A percentile compares a stretch with the other conserved stretches of the same genome.
Conservation (phyloP, 2,888 invertebrate species). For the Unio delphinus region DNA sequence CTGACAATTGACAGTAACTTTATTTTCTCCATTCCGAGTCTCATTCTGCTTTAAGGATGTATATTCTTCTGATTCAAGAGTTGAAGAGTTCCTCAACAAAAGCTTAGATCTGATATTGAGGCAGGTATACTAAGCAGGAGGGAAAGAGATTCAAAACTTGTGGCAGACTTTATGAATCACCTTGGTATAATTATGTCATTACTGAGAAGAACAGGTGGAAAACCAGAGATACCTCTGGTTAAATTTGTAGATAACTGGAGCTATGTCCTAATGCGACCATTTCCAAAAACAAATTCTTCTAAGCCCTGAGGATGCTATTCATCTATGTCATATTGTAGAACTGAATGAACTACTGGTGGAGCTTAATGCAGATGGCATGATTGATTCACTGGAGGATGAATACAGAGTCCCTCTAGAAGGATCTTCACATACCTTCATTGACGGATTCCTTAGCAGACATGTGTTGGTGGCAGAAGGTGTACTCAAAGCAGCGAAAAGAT, state of each 20-base stretch:
- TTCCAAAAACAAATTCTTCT: slow-evolving; percentile 29
- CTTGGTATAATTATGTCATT: slow-evolving; percentile 38
- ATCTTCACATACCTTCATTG: slow-evolving; percentile 16
- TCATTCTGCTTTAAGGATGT: slow-evolving; percentile 16
- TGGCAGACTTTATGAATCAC: slow-evolving; percentile 24
- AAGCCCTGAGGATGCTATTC: slow-evolving; percentile 25
- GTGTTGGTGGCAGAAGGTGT: slow-evolving; percentile 17
- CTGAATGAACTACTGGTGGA: slow-evolving; percentile 37
- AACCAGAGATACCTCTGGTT: slow-evolving; percentile 20
- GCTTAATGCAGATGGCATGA: slow-evolving; percentile 27
- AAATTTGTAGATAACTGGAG: slow-evolving; percentile 33
- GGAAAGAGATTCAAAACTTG: slow-evolving; percentile 16
- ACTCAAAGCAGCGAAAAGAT: slow-evolving; percentile 26
- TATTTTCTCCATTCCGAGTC: too few relatives aligned
- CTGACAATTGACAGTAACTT: neutral
- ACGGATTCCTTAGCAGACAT: slow-evolving; percentile 4
- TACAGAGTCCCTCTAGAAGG: slow-evolving; percentile 19
- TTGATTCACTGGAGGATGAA: slow-evolving; percentile 27
- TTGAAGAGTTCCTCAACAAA: slow-evolving; percentile 19
- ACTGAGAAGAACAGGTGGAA: slow-evolving; percentile 34
- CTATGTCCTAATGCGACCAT: slow-evolving; percentile 11
- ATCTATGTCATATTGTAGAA: slow-evolving; percentile 34
- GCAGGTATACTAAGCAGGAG: slow-evolving; percentile 18
- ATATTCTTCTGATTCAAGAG: slow-evolving; percentile 20
- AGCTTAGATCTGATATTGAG: slow-evolving; percentile 20